Evolutionary conservation across 2,888 invertebrate species (phyloP), one percentile per base, ranked within the genome.

Genomic region (Cephus nigrinus): DNA sequence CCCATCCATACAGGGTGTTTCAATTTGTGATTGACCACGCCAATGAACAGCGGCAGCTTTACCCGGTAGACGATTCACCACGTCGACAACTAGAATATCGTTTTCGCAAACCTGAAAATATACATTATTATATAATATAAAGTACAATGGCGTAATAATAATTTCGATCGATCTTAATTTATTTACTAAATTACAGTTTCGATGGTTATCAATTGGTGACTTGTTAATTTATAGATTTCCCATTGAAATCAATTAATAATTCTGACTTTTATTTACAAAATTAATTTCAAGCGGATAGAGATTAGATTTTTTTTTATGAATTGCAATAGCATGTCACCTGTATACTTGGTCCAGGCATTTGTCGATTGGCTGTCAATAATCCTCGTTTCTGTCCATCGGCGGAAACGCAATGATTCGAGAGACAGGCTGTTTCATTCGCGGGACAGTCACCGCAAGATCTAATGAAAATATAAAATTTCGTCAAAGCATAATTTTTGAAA

Each of bases 1-100:
- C 1, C 96, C 96, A 84, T 96, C 96, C 95, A 96, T 96, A 85
- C 93, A 94, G 0, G 95, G 95, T 3, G 95, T 94, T 36, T 93
- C 93, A 85, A 93, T 91, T 90, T 94, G 94, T 85, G 92, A 86
- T 77, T 92, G 90, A 0, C 97, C 97, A 86, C 96, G 95, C 96
- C 96, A 97, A 88, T 97, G 97, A 12, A 97, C 92, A 11, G 95
- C 93, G 1, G 95, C 90, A 75, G 94, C 95, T 86, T 95, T 94
- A 35, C 94, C 94, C 0, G 94, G 94, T 76, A 96, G 92, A 84
- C 93, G 93, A 87, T 96, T 96, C 75, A 93, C 92, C 1, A 96
- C 95, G 88, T 96, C 95, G 0, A 96, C 95, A 0, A 96, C 93
- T 3, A 97, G 92, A 68, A 95, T 93, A 86, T 97, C 97, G 84